Evolutionary conservation across 2,888 invertebrate genomes (phyloP), one percentile per base, ranked within the genome.

Genomic region (Beris chalybata): DNA sequence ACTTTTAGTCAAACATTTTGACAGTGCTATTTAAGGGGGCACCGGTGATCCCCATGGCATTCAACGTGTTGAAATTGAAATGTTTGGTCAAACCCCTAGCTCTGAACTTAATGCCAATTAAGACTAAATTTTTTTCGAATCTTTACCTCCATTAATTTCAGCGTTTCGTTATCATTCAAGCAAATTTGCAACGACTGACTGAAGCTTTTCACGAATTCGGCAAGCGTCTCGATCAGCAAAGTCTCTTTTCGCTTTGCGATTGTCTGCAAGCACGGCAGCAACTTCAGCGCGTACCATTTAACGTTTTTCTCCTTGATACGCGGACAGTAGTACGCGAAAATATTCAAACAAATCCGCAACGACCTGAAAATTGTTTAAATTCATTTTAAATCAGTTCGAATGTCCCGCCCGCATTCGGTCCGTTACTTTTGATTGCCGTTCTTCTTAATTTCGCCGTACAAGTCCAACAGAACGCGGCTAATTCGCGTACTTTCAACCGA

Each of bases 371-470:
- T 38, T 53, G n/a, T 13, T 22, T 15, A 12, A 53, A n/a, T 15
- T 48, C 15, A 4, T 45, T 45, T 22, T 22, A 9, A 38, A 38
- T 9, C 38, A 3, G 38, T 32, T 32, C n/a, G 2, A 29, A 31
- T 30, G 38, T 32, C 6, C 7, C 15, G 12, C 9, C 12, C 9
- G 4, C 13, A 44, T 43, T 57, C n/a, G 6, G 22, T 12, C 43
- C 72, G 61, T 22, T 67, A 80, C 80, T 78, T 74, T 64, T 80
- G 79, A 70, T 81, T 81, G 4, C 91, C 90, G 79, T 92, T 92
- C 75, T 88, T 88, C 77, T 91, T 91, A 53, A 93, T 90, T 81
- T 91, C 92, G 72, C 90, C 89, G 75, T 90, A 92, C 52, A 94
- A 81, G 78, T 92, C 92, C 74, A 91, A 87, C 74, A 91, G 88